These are phyloP conservation scores for Baronia brevicornis DNA, from an alignment of 2,888 invertebrate genomes.

Conservation along the genomic window DNA sequence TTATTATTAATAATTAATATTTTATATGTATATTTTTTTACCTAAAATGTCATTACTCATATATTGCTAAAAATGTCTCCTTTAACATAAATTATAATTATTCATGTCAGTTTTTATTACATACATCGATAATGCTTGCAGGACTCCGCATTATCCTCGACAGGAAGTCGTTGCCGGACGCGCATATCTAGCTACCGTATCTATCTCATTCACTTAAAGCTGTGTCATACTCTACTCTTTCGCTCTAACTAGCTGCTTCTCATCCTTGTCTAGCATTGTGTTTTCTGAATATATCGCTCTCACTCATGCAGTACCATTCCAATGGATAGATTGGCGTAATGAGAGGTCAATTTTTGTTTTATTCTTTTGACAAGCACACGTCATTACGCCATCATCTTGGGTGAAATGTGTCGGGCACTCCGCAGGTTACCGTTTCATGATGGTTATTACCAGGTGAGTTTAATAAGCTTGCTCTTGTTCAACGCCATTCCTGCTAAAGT, in stretches of 20 bases:
- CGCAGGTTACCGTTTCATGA: constrained; percentile 57
- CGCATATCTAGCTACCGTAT: constrained; percentile 65
- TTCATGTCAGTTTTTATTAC: too few relatives aligned
- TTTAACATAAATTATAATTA: too few relatives aligned
- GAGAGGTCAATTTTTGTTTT: constrained; percentile 62
- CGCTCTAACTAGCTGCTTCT: constrained; percentile 32
- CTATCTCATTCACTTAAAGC: constrained; percentile 57
- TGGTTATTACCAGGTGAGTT: constrained; percentile 30
- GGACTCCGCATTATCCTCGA: constrained; percentile 26
- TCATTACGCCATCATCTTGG: constrained; percentile 52
- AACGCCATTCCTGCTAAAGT: too few relatives aligned
- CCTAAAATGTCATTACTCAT: too few relatives aligned
- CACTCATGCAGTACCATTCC: constrained; percentile 41
- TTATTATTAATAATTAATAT: too few relatives aligned
- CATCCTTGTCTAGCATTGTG: constrained; percentile 36
- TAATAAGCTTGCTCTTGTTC: constrained; percentile 20
- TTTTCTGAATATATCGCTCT: constrained; percentile 31
- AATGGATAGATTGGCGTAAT: constrained; percentile 61
- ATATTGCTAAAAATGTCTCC: too few relatives aligned
- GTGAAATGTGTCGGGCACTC: constrained; percentile 34
- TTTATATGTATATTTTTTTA: too few relatives aligned
- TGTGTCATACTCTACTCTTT: constrained; percentile 45
- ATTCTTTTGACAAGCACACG: constrained; percentile 55
- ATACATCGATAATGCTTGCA: constrained; percentile 12
- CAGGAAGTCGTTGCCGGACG: constrained; percentile 66